Percentiles rank a stretch among this genome's conserved stretches.
Evolutionary conservation across 2,797 vertebrate genomes (phyloP).

Genomic region (Melanotaenia maccullochi): DNA sequence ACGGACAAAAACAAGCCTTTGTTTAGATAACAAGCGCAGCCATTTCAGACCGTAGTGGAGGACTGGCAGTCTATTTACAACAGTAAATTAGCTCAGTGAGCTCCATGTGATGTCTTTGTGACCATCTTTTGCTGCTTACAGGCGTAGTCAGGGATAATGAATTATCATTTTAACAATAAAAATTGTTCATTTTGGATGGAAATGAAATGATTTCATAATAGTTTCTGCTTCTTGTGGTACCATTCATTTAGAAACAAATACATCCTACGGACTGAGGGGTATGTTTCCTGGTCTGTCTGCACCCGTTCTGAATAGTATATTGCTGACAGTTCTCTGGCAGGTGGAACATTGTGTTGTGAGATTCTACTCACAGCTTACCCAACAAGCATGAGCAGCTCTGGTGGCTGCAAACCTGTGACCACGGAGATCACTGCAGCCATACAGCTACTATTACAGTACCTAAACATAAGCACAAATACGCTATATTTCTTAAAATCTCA

Average conservation of each 20-base stretch:
- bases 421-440: slow-evolving; percentile 33
- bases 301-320: slow-evolving; percentile 17
- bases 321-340: slow-evolving; percentile 53
- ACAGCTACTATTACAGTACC: slow-evolving; percentile 22
- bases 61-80: slow-evolving; percentile 57
- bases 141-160: slow-evolving; percentile 31
- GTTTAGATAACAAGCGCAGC: slow-evolving; percentile 54
- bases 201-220: slow-evolving; percentile 15
- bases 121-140: slow-evolving; percentile 26
- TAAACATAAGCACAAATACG: slow-evolving; percentile 40
- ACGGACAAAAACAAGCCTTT: slow-evolving; percentile 65
- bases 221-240: neutral
- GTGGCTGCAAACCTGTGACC: slow-evolving; percentile 25
- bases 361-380: slow-evolving; percentile 59
- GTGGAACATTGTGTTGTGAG: slow-evolving; percentile 47
- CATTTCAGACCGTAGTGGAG: slow-evolving; percentile 40
- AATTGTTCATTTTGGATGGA: slow-evolving; percentile 14
- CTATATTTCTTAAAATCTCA: neutral
- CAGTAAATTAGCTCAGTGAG: slow-evolving; percentile 57
- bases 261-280: slow-evolving; percentile 8
- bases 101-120: slow-evolving; percentile 39
- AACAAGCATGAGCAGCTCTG: slow-evolving; percentile 36
- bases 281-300: slow-evolving; percentile 27
- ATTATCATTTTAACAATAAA: slow-evolving; percentile 31
- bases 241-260: neutral